phyloP scores from a whole-genome alignment of 2,888 invertebrate species.

The Philopedon plagiatum region DNA sequence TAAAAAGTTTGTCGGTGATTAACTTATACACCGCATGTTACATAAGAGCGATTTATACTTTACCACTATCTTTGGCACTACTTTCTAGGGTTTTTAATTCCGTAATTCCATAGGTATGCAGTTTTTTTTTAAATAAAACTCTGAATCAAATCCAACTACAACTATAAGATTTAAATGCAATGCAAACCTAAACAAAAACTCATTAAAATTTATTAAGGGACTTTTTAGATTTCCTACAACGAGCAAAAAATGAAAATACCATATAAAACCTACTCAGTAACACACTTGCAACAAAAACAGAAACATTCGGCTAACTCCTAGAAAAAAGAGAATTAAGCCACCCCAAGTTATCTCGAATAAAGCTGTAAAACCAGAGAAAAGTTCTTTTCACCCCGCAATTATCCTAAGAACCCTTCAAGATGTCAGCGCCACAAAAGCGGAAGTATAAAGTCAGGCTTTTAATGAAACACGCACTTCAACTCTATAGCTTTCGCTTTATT shows the following conservation, averaged over 20 bases:
- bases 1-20: too few species aligned
- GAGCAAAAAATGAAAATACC: neutral
- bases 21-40: too few species aligned
- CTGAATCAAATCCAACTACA: too few species aligned
- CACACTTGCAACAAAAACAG: neutral
- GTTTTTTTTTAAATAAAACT: too few species aligned
- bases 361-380: conserved; percentile 27
- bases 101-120: too few species aligned
- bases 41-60: too few species aligned
- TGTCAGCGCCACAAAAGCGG: conserved; percentile 49
- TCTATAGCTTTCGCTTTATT: conserved; percentile 49
- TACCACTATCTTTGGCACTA: too few species aligned
- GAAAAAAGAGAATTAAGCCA: conserved; percentile 17
- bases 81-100: too few species aligned
- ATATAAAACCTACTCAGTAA: neutral
- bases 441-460: conserved; percentile 49
- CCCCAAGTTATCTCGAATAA: conserved; percentile 18
- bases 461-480: conserved; percentile 50
- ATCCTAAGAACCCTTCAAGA: conserved; percentile 48
- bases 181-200: too few species aligned
- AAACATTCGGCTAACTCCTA: conserved; percentile 4
- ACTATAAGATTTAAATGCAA: too few species aligned
- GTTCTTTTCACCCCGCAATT: conserved; percentile 46
- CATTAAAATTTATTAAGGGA: too few species aligned
- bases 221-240: too few species aligned